Percentiles rank a stretch among this genome's conserved stretches.
phyloP scores from a whole-genome alignment of 2,888 invertebrate genomes.

The Synergus itoensis region DNA sequence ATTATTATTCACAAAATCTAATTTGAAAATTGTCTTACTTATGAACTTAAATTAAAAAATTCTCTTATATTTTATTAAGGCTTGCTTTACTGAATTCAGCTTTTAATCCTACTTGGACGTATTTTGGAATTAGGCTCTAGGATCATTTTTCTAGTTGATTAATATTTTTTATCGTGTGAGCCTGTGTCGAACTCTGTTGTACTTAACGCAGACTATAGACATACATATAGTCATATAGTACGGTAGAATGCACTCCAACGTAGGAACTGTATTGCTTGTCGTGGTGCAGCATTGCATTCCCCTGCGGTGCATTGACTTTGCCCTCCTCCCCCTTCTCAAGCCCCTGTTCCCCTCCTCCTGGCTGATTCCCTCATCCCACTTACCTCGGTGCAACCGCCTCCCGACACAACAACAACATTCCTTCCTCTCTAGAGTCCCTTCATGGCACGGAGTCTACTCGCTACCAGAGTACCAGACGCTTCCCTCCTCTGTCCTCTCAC shows the following conservation, averaged over 20 bases:
- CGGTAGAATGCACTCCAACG: conserved; percentile 72
- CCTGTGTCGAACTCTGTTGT: conserved; percentile 36
- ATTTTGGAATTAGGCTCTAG: too few relatives aligned
- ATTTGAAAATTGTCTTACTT: too few relatives aligned
- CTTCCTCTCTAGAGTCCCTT: conserved; percentile 67
- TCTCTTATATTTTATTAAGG: too few relatives aligned
- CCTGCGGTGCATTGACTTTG: conserved; percentile 76
- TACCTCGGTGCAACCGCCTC: conserved; percentile 68
- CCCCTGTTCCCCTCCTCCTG: conserved; percentile 56
- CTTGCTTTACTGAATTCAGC: too few relatives aligned
- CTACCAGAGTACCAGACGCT: conserved; percentile 58
- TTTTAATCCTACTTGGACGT: too few relatives aligned
- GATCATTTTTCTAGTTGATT: background rate
- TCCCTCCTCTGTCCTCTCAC: conserved; percentile 42
- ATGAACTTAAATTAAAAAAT: too few relatives aligned
- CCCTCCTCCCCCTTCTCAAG: conserved; percentile 60
- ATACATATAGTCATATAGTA: conserved; percentile 59
- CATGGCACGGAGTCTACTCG: conserved; percentile 65
- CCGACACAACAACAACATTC: conserved; percentile 76
- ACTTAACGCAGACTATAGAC: conserved; percentile 45
- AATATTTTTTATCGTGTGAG: background rate
- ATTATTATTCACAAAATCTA: too few relatives aligned
- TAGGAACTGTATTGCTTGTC: conserved; percentile 67
- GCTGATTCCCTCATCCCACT: conserved; percentile 61
- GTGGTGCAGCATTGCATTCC: conserved; percentile 73